These are phyloP conservation scores for Phengaris alcon DNA, from an alignment of 2,888 invertebrate species.

Conservation along the genomic window DNA sequence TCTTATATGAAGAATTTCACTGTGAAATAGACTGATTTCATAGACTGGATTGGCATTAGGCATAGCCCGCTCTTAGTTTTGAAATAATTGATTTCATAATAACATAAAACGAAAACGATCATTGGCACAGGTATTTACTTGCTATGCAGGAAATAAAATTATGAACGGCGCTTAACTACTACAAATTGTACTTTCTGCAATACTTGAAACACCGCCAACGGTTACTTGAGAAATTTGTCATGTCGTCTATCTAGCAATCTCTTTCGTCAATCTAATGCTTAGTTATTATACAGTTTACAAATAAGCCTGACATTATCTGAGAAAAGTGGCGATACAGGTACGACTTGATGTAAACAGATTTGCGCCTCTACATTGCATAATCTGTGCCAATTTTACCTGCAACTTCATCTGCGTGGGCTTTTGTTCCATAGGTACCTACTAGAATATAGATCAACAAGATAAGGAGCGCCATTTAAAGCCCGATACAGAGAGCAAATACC, in stretches of 20 bases:
- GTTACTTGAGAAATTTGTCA: slow-evolving; percentile 38
- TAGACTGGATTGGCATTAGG: too few relatives aligned
- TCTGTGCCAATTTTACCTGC: not conserved
- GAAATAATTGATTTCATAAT: too few relatives aligned
- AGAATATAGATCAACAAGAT: too few relatives aligned
- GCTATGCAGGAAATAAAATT: not conserved
- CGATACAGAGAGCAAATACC: too few relatives aligned
- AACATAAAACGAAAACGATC: too few relatives aligned
- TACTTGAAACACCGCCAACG: slow-evolving; percentile 15
- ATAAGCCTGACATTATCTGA: slow-evolving; percentile 31
- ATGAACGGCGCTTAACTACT: not conserved
- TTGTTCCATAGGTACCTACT: too few relatives aligned
- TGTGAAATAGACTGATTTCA: too few relatives aligned
- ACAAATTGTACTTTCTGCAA: slow-evolving; percentile 18
- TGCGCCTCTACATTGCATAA: slow-evolving; percentile 7
- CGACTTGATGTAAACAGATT: not conserved
- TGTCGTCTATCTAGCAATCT: slow-evolving; percentile 35
- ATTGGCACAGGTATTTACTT: not conserved
- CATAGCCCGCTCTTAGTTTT: too few relatives aligned
- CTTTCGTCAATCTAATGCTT: slow-evolving; percentile 33
- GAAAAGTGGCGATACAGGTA: slow-evolving; percentile 19
- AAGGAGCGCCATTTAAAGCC: too few relatives aligned
- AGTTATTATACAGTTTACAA: slow-evolving; percentile 38
- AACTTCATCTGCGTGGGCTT: too few relatives aligned
- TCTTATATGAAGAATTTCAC: too few relatives aligned